Evolutionary conservation across 2,113 vertebrate species (phyloP).

Genomic region (Cephalopterus ornatus): DNA sequence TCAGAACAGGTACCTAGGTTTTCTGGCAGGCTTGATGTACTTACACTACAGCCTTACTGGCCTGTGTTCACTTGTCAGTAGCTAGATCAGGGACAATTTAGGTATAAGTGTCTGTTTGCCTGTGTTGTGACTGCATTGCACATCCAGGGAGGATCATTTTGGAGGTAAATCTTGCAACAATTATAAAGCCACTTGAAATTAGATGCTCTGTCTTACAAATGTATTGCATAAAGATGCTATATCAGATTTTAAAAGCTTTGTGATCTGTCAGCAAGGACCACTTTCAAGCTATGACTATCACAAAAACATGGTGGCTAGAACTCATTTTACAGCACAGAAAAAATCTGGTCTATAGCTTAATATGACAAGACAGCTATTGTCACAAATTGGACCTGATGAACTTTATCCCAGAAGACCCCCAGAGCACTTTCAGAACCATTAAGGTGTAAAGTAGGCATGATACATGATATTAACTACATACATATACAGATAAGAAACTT

Average conservation of each 20-base stretch:
- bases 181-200: neutral
- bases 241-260: neutral
- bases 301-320: neutral
- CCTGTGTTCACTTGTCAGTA: neutral
- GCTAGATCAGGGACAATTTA: neutral
- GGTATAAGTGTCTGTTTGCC: neutral
- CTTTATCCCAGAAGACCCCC: neutral
- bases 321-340: neutral
- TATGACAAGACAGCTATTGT: neutral
- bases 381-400: neutral
- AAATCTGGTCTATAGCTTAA: neutral
- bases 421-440: neutral
- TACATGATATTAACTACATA: neutral
- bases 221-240: neutral
- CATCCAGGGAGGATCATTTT: neutral
- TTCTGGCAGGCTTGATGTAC: neutral
- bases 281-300: neutral
- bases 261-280: neutral
- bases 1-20: neutral
- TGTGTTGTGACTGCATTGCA: neutral
- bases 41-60: neutral
- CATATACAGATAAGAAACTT: neutral
- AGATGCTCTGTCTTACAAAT: neutral
- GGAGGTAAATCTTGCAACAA: neutral
- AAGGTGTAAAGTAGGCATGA: neutral